Evolutionary conservation across 2,113 vertebrate species (phyloP).

Genomic region (Neofelis nebulosa): DNA sequence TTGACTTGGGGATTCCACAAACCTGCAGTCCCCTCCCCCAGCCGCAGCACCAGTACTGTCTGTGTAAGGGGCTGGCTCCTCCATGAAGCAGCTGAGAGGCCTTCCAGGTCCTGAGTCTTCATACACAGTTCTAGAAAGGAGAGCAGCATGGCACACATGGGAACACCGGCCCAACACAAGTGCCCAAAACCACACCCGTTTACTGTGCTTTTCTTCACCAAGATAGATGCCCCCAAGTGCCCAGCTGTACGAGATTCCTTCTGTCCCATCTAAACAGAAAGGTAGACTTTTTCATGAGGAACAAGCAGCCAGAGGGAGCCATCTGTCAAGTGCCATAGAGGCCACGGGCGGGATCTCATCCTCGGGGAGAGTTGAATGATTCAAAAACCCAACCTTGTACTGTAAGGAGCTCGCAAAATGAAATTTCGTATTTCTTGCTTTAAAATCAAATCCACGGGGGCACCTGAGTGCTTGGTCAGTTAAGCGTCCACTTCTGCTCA

Average conservation of each 20-base stretch:
- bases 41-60: constrained; percentile 94
- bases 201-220: background rate
- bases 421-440: constrained; percentile 1
- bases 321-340: background rate
- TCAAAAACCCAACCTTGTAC: background rate
- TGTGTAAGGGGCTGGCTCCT: constrained; percentile 95
- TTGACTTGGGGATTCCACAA: constrained; percentile 93
- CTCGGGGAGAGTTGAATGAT: accelerated
- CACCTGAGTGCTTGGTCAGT: too few species aligned
- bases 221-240: background rate
- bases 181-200: background rate
- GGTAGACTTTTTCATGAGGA: background rate
- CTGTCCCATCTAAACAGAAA: background rate
- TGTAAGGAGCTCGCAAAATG: background rate
- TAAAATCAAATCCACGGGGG: background rate
- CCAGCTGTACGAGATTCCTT: background rate
- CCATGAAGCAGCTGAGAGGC: constrained; percentile 95
- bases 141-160: background rate
- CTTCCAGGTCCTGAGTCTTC: constrained; percentile 92
- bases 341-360: background rate
- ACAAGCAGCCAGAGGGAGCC: background rate
- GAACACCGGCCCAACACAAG: accelerated
- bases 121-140: constrained; percentile 90
- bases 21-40: constrained; percentile 91
- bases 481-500: too few species aligned